phyloP scores from a whole-genome alignment of 2,888 invertebrate genomes.

The Meteorus colon region DNA sequence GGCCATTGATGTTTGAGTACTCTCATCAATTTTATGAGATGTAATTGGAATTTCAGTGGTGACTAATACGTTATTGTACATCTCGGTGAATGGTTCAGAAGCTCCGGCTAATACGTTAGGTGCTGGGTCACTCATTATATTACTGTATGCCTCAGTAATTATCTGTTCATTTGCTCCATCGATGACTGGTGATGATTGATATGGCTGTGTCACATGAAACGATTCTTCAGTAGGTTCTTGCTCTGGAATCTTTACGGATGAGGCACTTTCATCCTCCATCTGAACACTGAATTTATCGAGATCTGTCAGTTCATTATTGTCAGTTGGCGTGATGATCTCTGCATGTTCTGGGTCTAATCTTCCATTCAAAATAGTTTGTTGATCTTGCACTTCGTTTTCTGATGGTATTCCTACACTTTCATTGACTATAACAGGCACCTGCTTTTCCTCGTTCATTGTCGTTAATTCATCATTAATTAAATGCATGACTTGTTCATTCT shows the following conservation, averaged over 20 bases:
- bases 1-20: not conserved
- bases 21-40: not conserved
- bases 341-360: not conserved
- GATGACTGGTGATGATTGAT: not conserved
- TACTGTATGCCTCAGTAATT: not conserved
- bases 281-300: not conserved
- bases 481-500: not conserved
- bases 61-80: not conserved
- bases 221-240: not conserved
- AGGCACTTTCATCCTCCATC: not conserved
- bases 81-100: conserved; percentile 15
- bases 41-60: conserved; percentile 15
- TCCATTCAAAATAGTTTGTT: not conserved
- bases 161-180: conserved; percentile 22
- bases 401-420: not conserved
- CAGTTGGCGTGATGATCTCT: not conserved
- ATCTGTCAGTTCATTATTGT: not conserved
- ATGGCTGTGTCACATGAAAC: not conserved
- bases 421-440: not conserved
- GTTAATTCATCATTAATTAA: not conserved
- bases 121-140: not conserved
- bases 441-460: not conserved
- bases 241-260: not conserved
- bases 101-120: not conserved
- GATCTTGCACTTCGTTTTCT: not conserved